Evolutionary conservation across 2,113 vertebrate species (phyloP), one percentile per base, ranked within the genome.

Genomic region (Lates calcarifer): DNA sequence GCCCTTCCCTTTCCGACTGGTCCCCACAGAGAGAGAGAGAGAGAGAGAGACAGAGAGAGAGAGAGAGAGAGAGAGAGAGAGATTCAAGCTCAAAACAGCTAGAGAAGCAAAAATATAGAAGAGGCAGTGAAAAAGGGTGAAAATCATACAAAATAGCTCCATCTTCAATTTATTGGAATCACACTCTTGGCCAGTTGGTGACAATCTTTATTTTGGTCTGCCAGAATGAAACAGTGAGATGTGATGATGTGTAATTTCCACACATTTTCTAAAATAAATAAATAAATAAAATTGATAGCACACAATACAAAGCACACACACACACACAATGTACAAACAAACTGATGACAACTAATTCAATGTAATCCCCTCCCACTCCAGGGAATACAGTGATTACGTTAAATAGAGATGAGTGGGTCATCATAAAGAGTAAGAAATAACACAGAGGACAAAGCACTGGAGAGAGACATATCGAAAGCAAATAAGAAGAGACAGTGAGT

Each of bases 1-100:
- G 81, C 86, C 91, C 92, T 89, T 92, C 90, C 90, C 80, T 88
- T 92, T 90, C 87, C 75, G 74, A 79, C 74, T 29, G 67, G 20
- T 72, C 53, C 35, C 74, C 26, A 47, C 65, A 76, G 77, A 79
- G 26, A 61, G 28, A 66, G 15, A 55, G 26, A 31, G 15, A 55
- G 31, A 31, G 22, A 56, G 9, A 57, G 37, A 57, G 15, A 55
- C 28, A 31, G 22, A 56, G 9, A 57, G 37, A 57, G 15, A 55
- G 31, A 76, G 77, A 79, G 26, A 61, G 28, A 66, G 15, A 55
- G 26, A 31, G 15, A 55, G 31, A 31, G 22, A 56, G 9, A 57
- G 37, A 57, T 45, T 39, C 7, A 56, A 63, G 28, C 1, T 14
- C 31, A 39, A 58, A 72, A 55, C 24, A 79, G 31, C 9, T 3